These are phyloP conservation scores for Simalia tracyae DNA, from an alignment of 2,797 vertebrate species.

Conservation along the genomic window DNA sequence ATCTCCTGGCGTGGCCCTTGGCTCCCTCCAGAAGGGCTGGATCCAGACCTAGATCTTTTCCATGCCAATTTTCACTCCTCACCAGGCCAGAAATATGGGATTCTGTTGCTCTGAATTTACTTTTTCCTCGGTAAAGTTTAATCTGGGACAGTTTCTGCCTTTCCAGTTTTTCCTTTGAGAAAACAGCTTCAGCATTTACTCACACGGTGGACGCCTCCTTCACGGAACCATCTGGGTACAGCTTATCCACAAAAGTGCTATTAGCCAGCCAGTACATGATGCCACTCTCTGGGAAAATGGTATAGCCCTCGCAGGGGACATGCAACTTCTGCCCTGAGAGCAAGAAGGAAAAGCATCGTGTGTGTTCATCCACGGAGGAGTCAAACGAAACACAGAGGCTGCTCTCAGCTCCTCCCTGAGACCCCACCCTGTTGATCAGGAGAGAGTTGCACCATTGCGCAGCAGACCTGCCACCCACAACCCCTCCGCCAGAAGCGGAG, in stretches of 20 bases:
- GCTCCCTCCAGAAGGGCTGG: neutral
- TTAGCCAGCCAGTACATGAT: constrained; percentile 85
- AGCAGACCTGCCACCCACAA: neutral
- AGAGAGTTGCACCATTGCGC: neutral
- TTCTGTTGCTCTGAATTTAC: neutral
- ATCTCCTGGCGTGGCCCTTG: neutral
- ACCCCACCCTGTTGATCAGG: too few relatives aligned
- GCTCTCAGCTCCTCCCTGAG: neutral
- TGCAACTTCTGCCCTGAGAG: constrained; percentile 56
- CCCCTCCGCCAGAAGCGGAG: neutral
- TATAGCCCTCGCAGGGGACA: constrained; percentile 66
- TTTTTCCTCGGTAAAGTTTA: neutral
- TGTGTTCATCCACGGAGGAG: rapidly evolving
- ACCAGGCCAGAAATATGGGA: neutral
- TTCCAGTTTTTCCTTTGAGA: neutral
- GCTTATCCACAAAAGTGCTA: constrained; percentile 74
- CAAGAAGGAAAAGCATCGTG: rapidly evolving
- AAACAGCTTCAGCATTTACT: constrained; percentile 28
- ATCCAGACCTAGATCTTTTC: neutral
- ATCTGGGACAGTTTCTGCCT: neutral
- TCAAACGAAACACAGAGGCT: neutral
- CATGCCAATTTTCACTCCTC: neutral
- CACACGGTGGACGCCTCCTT: constrained; percentile 65
- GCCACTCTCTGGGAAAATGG: constrained; percentile 44
- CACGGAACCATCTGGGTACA: constrained; percentile 58